Base-by-base conservation (phyloP, 2,113 vertebrate species). In the Marcusenius ussheri region DNA sequence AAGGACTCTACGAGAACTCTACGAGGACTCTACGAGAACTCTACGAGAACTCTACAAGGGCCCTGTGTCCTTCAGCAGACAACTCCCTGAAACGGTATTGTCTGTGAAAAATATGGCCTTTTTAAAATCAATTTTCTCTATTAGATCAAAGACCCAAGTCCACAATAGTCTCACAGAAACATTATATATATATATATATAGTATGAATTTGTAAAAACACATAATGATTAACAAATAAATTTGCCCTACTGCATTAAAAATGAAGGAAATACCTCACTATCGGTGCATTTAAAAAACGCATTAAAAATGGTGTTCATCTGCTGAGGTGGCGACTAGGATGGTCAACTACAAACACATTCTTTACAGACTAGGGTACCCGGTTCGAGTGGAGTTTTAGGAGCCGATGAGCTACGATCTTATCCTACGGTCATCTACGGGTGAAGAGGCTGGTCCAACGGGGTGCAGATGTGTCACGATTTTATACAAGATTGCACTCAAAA, bases 401-500 rank as follows among this genome's bases (percentile, higher is more conserved):
- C 94, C 94, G 92, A 93, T 91, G 94, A 95, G 95, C 90, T 94
- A 94, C 94, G 94, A 95, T 96, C 91, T 83, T 95, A 94, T 94
- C 95, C 94, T 96, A 96, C 92, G 95, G 91, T 92, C 93, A 95
- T 94, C 94, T 94, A 94, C 92, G 92, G 92, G 94, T 95, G 93
- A 93, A 91, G 91, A 95, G 94, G 95, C 94, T 91, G 90, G 92
- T 93, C 95, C 95, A 95, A 94, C 91, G 94, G 95, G 94, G 96
- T 94, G 94, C 93, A 94, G 92, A 94, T 91, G 94, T 94, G 91
- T 96, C 95, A 97, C 95, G 94, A 96, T 94, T 93, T 92, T 95
- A 96, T 95, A 96, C 94, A 96, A 91, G 96, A 97, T 97, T 97
- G 97, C 96, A 97, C 96, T 97, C 95, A 91, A 87, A 90, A 89